Conservation (phyloP, 2,113 vertebrate species). For the Phrynocephalus versicolor region DNA sequence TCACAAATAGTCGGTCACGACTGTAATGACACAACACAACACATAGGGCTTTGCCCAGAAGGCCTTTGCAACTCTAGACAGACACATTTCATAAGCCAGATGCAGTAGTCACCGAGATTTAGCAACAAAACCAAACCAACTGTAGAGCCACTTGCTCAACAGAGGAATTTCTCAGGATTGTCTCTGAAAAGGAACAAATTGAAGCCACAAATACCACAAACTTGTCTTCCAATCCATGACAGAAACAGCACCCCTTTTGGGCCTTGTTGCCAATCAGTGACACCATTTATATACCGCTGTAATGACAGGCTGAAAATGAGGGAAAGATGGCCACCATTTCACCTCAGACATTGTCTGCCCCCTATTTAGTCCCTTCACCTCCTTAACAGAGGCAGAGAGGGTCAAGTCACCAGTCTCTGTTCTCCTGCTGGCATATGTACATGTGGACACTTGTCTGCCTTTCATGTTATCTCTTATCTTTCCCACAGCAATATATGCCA, state of each 20-base stretch:
- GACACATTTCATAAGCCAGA: background rate
- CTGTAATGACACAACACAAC: no score
- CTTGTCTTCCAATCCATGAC: background rate
- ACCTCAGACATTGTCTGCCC: no score
- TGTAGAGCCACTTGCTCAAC: background rate
- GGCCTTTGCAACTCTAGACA: constrained; percentile 7
- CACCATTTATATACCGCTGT: background rate
- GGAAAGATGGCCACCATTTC: background rate
- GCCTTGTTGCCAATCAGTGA: background rate
- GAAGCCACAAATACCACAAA: constrained; percentile 1
- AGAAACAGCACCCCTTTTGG: background rate
- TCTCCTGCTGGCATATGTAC: no score
- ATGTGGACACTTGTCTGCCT: no score
- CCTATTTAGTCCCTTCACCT: no score
- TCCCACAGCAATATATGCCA: no score
- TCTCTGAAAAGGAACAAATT: background rate
- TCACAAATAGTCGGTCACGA: no score
- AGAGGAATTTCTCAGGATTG: background rate
- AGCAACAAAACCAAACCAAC: background rate
- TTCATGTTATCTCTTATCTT: no score
- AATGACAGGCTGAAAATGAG: background rate
- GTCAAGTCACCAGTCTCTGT: no score
- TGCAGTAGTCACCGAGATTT: background rate
- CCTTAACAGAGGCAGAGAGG: no score
- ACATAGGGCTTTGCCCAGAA: background rate